Percentiles rank a stretch among this genome's conserved stretches.
Conservation (phyloP, 2,888 invertebrate species). For the Drosophila pseudotakahashii region DNA sequence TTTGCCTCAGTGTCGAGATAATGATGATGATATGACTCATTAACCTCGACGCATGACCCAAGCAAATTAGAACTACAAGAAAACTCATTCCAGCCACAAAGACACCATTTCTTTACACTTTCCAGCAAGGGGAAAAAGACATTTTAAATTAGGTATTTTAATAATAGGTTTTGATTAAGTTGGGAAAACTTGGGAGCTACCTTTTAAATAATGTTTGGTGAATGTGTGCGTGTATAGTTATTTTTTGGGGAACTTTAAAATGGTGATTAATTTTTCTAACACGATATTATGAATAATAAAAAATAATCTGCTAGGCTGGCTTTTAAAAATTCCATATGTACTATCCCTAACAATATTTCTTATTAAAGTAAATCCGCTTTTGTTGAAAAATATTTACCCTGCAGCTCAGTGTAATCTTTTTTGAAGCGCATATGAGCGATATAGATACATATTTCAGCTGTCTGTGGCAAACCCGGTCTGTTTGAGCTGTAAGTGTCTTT, state of each 20-base stretch:
- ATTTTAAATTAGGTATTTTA: not conserved
- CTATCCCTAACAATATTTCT: no score
- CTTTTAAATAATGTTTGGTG: no score
- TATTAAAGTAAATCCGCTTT: no score
- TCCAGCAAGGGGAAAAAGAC: not conserved
- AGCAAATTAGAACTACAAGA: constrained; percentile 72
- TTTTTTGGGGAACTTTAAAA: no score
- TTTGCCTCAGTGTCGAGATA: constrained; percentile 49
- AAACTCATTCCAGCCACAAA: constrained; percentile 35
- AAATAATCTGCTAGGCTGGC: not conserved
- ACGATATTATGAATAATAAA: no score
- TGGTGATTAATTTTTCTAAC: no score
- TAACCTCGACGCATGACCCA: constrained; percentile 79
- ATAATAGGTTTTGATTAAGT: not conserved
- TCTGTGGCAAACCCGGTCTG: constrained; percentile 17
- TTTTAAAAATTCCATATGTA: no score
- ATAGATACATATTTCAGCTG: constrained; percentile 41
- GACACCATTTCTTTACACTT: constrained; percentile 38
- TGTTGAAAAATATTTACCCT: constrained; percentile 4
- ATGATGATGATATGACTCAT: constrained; percentile 78
- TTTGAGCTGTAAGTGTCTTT: constrained; percentile 52
- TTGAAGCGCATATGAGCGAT: constrained; percentile 50
- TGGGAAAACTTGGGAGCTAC: not conserved
- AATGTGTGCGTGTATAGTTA: no score
- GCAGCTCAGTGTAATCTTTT: constrained; percentile 56